These are phyloP conservation scores for Drosophila arizonae DNA, from an alignment of 1,140 invertebrate genomes.

Conservation along the genomic window DNA sequence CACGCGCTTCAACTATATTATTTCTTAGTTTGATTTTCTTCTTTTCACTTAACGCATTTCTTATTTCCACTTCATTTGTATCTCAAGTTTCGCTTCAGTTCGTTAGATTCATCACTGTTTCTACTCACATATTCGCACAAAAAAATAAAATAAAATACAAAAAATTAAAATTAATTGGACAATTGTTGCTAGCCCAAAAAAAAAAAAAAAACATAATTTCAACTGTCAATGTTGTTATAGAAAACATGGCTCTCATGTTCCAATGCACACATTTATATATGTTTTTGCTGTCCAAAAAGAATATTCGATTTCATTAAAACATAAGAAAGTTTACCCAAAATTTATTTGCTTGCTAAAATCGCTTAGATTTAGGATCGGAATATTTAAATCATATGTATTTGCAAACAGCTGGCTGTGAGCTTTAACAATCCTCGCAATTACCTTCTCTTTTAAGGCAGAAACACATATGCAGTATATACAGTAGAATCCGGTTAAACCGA, in stretches of 20 bases:
- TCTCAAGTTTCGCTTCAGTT: conserved; percentile 1
- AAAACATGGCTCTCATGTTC: neutral
- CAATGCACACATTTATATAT: conserved; percentile 2
- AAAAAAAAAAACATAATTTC: conserved; percentile 4
- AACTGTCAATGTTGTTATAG: conserved; percentile 44
- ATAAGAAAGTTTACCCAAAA: no score
- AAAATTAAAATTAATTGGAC: conserved; percentile 9
- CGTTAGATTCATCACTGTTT: neutral
- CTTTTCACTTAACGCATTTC: conserved; percentile 12
- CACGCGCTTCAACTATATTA: conserved; percentile 59
- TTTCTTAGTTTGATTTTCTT: conserved; percentile 4
- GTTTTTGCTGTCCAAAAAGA: neutral
- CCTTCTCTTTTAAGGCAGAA: neutral
- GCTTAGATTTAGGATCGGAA: no score
- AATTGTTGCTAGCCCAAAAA: conserved; percentile 5
- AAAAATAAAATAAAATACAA: neutral
- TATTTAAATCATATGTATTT: no score
- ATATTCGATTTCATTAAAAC: neutral
- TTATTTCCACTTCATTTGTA: conserved; percentile 3
- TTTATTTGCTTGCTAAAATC: no score
- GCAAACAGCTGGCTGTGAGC: no score
- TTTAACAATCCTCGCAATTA: no score
- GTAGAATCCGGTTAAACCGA: no score
- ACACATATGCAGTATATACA: neutral
- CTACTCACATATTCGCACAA: conserved; percentile 1